Base-by-base conservation (phyloP, 2,113 vertebrate genomes). In the Neotragus moschatus region DNA sequence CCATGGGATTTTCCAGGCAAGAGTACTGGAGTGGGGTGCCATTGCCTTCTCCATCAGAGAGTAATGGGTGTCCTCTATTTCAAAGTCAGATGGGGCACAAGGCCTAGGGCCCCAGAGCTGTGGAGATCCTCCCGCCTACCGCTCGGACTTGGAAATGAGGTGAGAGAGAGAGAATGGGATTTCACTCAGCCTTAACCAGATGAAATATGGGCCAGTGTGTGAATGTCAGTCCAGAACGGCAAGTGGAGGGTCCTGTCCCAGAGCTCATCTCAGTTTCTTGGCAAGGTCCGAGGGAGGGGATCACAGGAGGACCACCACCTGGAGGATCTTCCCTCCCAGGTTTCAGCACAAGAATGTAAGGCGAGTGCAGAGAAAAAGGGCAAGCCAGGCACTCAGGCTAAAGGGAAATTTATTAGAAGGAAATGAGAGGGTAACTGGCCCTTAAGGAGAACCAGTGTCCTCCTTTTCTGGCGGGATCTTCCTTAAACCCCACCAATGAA, bases 381-480 rank as follows among this genome's bases (percentile, higher is more conserved):
- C 5, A 21, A 70, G 10, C 10, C 19, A 4, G n/a, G 19, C 19
- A 70, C n/a, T 39, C 10, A 23, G 66, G n/a, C 10, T 1, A 39
- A 23, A 39, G n/a, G 19, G 19, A 12, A 39, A 70, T 39, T 13
- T 39, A 70, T 39, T 70, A 39, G 5, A 23, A 2, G 36, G n/a
- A 70, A 70, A 70, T 0, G 2, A 70, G 66, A 70, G 19, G 66
- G 10, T 70, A n/a, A 70, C 66, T 39, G 36, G n/a, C 66, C 66
- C n/a, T 70, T 70, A 3, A 70, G n/a, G 19, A 70, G n/a, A 23
- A 12, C 19, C 9, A 10, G 2, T 36, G n/a, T 12, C 66, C 66
- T 70, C n/a, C 5, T 11, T 39, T 39, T 70, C n/a, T 70, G 66
- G 39, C 0, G 0, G 10, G 10, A 2, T 13, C 19, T 12, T 70